Base-by-base conservation (phyloP, 2,888 invertebrate species). In the Ornithoptera alexandrae region DNA sequence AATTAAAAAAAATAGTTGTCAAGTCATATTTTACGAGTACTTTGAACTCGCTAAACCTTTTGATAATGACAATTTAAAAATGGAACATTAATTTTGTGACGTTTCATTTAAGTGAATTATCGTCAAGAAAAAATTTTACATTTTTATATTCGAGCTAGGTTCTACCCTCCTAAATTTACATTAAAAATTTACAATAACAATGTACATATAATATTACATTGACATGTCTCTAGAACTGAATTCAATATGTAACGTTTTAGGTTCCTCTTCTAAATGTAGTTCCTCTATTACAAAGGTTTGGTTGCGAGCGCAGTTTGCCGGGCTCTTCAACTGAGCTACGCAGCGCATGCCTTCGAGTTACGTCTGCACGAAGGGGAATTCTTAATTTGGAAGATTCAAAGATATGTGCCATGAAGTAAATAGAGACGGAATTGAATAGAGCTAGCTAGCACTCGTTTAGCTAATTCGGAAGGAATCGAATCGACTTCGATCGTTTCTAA, bases 381-480 rank as follows among this genome's bases (percentile, higher is more conserved):
- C 65, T 69, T 65, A 69, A 69, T 69, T 69, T 62, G 42, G 62
- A 58, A 69, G 69, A 69, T 65, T 69, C 58, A 69, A 69, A 69
- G 65, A 69, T 62, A 65, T 69, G 60, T 60, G 64, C 60, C 50
- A 22, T 62, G 62, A 30, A 69, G 57, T 58, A 65, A 68, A 68
- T 69, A 57, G 61, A 60, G 39, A 12, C n/a, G 22, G 30, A 42
- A 30, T 10, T 46, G 62, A 65, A 69, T 62, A 61, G 65, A 20
- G 61, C 24, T 58, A 62, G 36, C 65, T 46, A 22, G 50, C 65
- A 62, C 61, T 64, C 65, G 61, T 69, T 62, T 12, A 58, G 30
- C 46, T 57, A 36, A 64, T 68, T n/a, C 36, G 20, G 18, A 56
- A 22, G 4, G 10, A 56, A 56, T n/a, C n/a, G n/a, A 7, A 6